Conservation (phyloP, 2,888 invertebrate genomes). For the Reticulitermes lucifugus region DNA sequence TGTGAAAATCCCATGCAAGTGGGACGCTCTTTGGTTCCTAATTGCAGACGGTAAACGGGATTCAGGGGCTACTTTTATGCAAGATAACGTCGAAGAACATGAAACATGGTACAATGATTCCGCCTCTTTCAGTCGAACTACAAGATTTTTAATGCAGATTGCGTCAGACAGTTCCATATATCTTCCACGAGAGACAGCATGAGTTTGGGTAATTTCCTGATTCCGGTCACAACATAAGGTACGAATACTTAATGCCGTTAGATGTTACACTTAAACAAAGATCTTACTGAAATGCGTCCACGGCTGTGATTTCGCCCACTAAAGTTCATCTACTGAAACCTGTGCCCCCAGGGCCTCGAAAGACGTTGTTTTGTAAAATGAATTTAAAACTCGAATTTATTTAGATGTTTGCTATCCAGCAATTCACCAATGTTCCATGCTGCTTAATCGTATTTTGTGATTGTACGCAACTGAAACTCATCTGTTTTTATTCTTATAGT, state of each 20-base stretch:
- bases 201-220: background rate
- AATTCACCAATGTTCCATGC: too few relatives aligned
- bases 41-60: background rate
- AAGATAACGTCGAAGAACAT: slow-evolving; percentile 9
- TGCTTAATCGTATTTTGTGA: too few relatives aligned
- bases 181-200: background rate
- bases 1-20: slow-evolving; percentile 24
- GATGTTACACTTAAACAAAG: background rate
- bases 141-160: slow-evolving; percentile 13
- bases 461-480: too few relatives aligned
- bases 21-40: background rate
- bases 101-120: background rate
- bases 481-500: too few relatives aligned
- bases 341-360: too few relatives aligned
- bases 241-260: background rate
- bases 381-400: too few relatives aligned
- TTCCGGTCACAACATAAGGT: background rate
- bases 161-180: background rate
- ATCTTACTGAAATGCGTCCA: background rate
- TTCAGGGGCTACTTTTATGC: background rate
- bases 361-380: too few relatives aligned
- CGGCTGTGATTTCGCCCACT: background rate
- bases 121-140: background rate
- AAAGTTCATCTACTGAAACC: too few relatives aligned
- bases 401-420: too few relatives aligned